Evolutionary conservation across 2,888 invertebrate genomes (phyloP), one percentile per base, ranked within the genome.

Genomic region (Halocaridina rubra): DNA sequence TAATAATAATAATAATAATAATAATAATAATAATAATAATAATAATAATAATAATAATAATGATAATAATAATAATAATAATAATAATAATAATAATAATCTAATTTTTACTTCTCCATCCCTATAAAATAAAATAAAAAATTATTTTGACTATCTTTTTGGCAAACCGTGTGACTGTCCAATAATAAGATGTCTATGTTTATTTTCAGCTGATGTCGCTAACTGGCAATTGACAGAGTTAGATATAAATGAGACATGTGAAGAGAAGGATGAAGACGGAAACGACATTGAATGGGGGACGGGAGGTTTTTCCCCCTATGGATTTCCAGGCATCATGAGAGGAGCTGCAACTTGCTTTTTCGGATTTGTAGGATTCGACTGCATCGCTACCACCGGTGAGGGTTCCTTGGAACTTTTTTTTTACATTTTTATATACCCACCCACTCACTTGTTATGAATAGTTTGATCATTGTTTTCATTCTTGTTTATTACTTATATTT

Each of bases 301-400:
- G 10, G 97, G 97, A 0, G 97, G 97, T 1, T 97, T 97, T 91
- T 94, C 95, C 80, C 97, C 97, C 0, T 97, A 94, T 91, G 97
- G 97, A 0, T 90, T 97, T 46, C 93, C 94, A 0, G 98, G 97
- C 0, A 93, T 97, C 3, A 95, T 97, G 95, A 94, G 95, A 0
- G 97, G 97, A 0, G 89, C 89, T 16, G 89, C 89, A 22, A 88
- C 94, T n/a, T 96, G 96, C 90, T 98, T 98, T 92, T 98, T 95
- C 91, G 97, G 97, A 19, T 98, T 98, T 91, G 97, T 98, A 3
- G 98, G 98, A 27, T 98, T 98, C 90, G 98, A 98, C 92, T 95
- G 96, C 89, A 96, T 92, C 79, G 92, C 92, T n/a, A 92, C 92
- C 1, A 92, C 92, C 86, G 92, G 92, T 90, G 81, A 72, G 39